Conservation (phyloP, 1,140 invertebrate genomes). For the Conus ventricosus region DNA sequence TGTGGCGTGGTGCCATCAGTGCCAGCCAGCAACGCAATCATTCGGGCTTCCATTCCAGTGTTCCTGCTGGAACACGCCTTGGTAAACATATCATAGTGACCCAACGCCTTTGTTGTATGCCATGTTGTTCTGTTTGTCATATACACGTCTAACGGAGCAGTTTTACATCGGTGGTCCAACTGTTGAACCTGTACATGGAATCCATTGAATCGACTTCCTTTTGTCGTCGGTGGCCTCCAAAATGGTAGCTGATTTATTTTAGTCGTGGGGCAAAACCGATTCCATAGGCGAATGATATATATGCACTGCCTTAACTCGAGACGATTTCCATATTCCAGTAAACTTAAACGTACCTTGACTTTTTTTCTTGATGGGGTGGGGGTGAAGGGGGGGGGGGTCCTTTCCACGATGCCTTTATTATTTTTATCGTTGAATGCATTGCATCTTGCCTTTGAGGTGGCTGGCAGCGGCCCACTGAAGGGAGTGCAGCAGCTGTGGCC, state of each 20-base stretch:
- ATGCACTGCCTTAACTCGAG: background rate
- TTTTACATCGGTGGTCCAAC: slow-evolving; percentile 21
- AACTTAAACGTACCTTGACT: no score
- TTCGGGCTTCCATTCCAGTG: background rate
- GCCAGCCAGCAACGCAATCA: background rate
- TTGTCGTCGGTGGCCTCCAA: background rate
- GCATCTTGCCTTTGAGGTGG: background rate
- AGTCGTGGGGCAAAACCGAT: background rate
- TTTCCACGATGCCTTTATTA: background rate
- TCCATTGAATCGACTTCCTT: background rate
- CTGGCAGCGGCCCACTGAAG: background rate
- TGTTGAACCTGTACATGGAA: slow-evolving; percentile 32
- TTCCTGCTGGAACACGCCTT: background rate
- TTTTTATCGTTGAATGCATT: background rate
- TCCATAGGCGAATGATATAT: background rate
- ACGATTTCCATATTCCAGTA: no score
- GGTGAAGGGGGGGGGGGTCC: background rate
- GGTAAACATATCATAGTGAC: background rate
- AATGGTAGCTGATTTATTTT: background rate
- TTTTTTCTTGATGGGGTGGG: background rate
- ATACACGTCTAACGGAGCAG: no score
- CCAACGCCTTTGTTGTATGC: background rate
- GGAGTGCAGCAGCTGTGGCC: background rate
- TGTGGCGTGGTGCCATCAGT: background rate
- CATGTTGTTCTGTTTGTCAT: no score